These are phyloP conservation scores for Chaunax sp. DNA, from an alignment of 2,797 vertebrate species.

Conservation along the genomic window DNA sequence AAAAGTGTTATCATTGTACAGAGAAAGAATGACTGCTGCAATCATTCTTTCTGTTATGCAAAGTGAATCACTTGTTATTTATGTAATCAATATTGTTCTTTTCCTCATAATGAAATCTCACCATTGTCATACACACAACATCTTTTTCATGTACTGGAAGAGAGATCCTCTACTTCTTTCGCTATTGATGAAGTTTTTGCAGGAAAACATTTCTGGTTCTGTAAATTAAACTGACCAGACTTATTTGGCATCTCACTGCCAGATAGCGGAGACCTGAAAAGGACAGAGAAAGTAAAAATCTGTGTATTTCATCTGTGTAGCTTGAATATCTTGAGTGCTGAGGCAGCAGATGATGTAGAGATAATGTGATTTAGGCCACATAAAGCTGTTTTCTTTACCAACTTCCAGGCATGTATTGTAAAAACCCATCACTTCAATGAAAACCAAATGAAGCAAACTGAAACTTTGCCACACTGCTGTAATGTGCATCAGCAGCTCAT, in stretches of 20 bases:
- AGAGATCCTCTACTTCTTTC: not conserved
- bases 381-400: not conserved
- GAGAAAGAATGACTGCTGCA: not conserved
- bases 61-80: not conserved
- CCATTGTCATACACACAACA: not conserved
- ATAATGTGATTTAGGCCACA: not conserved
- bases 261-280: not conserved
- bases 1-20: not conserved
- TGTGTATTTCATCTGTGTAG: not conserved
- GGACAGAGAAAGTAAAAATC: not conserved
- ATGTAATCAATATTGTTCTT: not conserved
- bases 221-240: not conserved
- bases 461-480: slow-evolving; percentile 7
- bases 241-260: not conserved
- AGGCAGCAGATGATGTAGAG: not conserved
- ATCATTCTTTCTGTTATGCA: not conserved
- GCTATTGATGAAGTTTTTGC: not conserved
- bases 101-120: not conserved
- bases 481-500: not conserved
- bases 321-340: not conserved
- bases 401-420: accelerated
- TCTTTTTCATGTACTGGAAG: not conserved
- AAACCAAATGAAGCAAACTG: slow-evolving; percentile 3
- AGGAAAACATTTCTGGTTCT: not conserved
- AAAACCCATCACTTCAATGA: not conserved